These are phyloP conservation scores for Platorchestia sp. DNA, from an alignment of 1,140 invertebrate genomes.

Conservation along the genomic window DNA sequence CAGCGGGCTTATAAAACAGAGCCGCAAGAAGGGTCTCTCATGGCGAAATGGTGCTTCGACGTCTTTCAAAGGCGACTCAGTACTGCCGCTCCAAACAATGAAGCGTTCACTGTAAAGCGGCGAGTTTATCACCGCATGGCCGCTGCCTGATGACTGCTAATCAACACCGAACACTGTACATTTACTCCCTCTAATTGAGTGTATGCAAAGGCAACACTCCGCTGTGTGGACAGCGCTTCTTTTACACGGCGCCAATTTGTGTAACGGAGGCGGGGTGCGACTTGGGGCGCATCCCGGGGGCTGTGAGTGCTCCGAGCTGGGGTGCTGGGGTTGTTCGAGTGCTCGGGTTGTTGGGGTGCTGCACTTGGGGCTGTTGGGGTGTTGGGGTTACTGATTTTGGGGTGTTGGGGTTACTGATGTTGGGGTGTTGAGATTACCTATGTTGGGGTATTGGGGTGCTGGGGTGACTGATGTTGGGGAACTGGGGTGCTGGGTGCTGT, in stretches of 20 bases:
- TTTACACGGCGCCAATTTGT: conserved; percentile 22
- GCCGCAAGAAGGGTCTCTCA: neutral
- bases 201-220: conserved; percentile 42
- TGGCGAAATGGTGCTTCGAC: neutral
- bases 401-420: neutral
- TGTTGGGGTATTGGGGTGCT: neutral
- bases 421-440: no score
- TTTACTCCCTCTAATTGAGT: conserved; percentile 49
- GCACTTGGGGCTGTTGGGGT: neutral
- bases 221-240: conserved; percentile 22
- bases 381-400: neutral
- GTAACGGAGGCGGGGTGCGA: no score
- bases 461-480: no score
- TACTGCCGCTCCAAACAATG: neutral
- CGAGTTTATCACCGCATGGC: conserved; percentile 48
- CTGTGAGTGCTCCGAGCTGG: no score
- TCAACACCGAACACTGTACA: conserved; percentile 37
- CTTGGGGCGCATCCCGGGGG: no score
- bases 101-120: conserved; percentile 20
- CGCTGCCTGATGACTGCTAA: conserved; percentile 39
- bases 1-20: neutral
- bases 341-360: no score
- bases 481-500: neutral
- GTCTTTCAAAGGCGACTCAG: neutral
- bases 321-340: neutral